Evolutionary conservation across 2,888 invertebrate species (phyloP), one percentile per base, ranked within the genome.

Genomic region (Strigamia crassipes): DNA sequence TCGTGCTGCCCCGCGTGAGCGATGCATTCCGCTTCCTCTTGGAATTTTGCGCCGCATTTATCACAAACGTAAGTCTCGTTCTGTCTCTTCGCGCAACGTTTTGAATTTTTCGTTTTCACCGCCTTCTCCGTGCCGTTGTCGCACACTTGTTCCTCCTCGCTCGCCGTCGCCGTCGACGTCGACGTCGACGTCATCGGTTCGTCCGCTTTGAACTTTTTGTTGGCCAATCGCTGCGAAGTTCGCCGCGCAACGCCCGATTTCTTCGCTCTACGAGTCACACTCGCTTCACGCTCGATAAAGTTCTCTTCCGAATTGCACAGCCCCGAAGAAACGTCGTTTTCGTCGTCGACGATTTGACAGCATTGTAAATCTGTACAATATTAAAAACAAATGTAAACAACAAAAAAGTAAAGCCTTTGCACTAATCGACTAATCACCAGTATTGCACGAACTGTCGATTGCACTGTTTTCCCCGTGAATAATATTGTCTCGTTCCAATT

Each of bases 391-490:
- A 38, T 38, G 1, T 38, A 38, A 5, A 38, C 0, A 38, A 38
- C 1, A 0, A 6, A 38, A 34, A 5, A 34, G 10, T 13, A 51
- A 10, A 51, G 15, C 12, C n/a, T n/a, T n/a, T n/a, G 12, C 3
- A 27, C 15, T 8, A 6, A 18, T 15, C 27, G 27, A 56, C 56
- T 15, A 61, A 1, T 18, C 18, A 61, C 61, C 61, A 61, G 61
- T 6, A 61, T 61, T 61, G 61, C 56, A 56, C 18, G 56, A 56
- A 56, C 12, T 61, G 61, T 61, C 61, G 61, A 61, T 61, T 61
- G 61, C 61, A 61, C 61, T 8, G 15, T 46, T 46, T 61, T 61
- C 18, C 61, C 18, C 18, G 6, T 8, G n/a, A 21, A 6, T 12
- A 61, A 6, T 61, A 61, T 0, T 8, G 21, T n/a, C 21, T n/a